These are phyloP conservation scores for Argyra leucocephala DNA, from an alignment of 2,888 invertebrate species.

Conservation along the genomic window DNA sequence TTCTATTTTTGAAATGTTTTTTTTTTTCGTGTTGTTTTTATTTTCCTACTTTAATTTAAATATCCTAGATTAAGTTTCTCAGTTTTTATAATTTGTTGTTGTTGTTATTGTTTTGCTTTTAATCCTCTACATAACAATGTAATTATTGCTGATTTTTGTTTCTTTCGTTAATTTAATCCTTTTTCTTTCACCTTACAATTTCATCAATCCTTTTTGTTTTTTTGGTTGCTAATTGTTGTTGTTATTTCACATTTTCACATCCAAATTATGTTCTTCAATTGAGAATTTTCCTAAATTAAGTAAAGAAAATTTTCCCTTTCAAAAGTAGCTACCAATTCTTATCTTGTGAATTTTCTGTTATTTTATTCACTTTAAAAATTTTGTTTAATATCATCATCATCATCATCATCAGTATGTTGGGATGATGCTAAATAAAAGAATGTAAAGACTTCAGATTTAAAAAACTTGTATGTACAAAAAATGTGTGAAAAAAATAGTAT, in stretches of 20 bases:
- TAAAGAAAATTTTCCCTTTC: neutral
- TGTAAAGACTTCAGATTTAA: no score
- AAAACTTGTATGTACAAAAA: no score
- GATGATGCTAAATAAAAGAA: no score
- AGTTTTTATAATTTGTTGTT: neutral
- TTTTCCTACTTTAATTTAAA: neutral
- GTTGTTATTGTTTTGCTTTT: neutral
- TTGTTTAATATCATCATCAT: neutral
- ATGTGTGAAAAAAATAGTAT: no score
- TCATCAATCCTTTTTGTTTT: neutral
- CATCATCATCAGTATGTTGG: neutral
- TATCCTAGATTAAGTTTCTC: neutral
- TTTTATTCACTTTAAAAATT: neutral
- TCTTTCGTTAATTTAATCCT: neutral
- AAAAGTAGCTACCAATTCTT: neutral
- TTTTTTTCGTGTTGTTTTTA: neutral
- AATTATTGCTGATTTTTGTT: neutral
- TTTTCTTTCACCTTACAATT: neutral
- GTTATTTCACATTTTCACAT: neutral
- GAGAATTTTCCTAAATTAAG: neutral
- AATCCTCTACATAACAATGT: slow-evolving; percentile 1
- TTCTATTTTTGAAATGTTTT: neutral
- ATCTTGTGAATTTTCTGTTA: neutral
- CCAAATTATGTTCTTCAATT: neutral
- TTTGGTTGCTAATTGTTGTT: neutral